Evolutionary conservation across 2,113 vertebrate genomes (phyloP).

Genomic region (Scolopax mira): DNA sequence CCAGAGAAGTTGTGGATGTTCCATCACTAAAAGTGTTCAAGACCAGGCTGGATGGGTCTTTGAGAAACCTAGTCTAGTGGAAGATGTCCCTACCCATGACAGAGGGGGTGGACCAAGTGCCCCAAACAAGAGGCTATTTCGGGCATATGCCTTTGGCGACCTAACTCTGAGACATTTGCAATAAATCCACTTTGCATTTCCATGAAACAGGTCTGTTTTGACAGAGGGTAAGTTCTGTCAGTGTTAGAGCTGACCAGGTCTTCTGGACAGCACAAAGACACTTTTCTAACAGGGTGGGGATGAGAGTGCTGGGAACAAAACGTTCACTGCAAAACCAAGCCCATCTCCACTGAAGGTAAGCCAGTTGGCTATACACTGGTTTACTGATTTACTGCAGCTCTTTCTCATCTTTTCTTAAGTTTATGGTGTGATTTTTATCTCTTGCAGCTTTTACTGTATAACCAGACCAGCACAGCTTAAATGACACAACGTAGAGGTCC

Average conservation of each 20-base stretch:
- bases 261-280: neutral
- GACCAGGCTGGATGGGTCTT: neutral
- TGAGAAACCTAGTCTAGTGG: neutral
- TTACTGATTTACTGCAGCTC: neutral
- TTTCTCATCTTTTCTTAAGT: neutral
- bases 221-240: neutral
- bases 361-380: too few relatives aligned
- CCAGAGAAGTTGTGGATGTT: neutral
- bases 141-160: neutral
- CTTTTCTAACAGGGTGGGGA: neutral
- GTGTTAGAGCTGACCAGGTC: neutral
- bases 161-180: neutral
- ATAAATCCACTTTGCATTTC: neutral
- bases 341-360: neutral
- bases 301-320: neutral
- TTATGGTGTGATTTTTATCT: neutral
- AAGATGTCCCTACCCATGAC: neutral
- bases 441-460: neutral
- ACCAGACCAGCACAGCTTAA: neutral
- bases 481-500: neutral
- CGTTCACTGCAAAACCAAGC: neutral
- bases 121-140: neutral
- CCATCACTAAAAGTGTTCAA: neutral
- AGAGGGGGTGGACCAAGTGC: rapidly evolving
- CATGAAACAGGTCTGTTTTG: neutral